These are phyloP conservation scores for Eulacestoma nigropectus DNA, from an alignment of 2,113 vertebrate genomes.

Conservation along the genomic window DNA sequence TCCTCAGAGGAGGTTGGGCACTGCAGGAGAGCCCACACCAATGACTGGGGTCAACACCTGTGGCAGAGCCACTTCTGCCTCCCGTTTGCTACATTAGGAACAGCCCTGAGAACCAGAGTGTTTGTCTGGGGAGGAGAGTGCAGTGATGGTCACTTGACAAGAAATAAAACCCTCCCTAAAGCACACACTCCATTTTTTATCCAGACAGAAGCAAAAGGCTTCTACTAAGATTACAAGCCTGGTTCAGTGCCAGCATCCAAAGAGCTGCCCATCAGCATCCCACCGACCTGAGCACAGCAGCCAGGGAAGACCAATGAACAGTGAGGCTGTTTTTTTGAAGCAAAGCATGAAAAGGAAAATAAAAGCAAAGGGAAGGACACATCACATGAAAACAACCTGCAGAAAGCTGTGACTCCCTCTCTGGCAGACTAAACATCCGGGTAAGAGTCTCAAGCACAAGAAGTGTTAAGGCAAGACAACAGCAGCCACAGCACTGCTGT, in stretches of 20 bases:
- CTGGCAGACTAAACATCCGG: not conserved
- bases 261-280: not conserved
- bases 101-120: not conserved
- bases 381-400: not conserved
- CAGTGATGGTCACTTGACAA: not conserved
- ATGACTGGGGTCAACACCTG: fast-evolving
- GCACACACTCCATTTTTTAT: not conserved
- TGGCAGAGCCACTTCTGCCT: not conserved
- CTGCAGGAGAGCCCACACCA: not conserved
- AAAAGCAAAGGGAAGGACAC: not conserved
- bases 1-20: not conserved
- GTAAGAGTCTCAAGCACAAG: not conserved
- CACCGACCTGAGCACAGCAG: not conserved
- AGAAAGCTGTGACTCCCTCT: not conserved
- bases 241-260: not conserved
- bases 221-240: not conserved
- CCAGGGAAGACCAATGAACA: not conserved
- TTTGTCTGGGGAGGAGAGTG: not conserved
- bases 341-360: not conserved
- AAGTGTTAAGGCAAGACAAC: not conserved
- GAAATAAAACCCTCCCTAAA: not conserved
- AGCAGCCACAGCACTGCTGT: not conserved
- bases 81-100: not conserved
- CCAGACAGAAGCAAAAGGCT: not conserved
- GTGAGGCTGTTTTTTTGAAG: not conserved